These are phyloP conservation scores for Peromyscus leucopus DNA, from an alignment of 2,113 vertebrate species.

Conservation along the genomic window DNA sequence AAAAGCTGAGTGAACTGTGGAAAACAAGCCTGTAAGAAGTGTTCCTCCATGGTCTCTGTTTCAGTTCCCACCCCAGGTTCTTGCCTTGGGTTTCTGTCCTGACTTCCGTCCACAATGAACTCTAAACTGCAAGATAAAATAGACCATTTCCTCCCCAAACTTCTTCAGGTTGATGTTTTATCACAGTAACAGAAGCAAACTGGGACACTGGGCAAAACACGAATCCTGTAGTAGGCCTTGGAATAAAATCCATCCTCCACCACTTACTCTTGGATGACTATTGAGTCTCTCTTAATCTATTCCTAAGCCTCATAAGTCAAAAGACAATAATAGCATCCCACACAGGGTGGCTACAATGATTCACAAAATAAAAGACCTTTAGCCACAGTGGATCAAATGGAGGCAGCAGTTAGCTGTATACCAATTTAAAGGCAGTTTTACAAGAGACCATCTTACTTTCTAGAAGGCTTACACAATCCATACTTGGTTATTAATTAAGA, in stretches of 20 bases:
- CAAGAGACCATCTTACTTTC: slow-evolving; percentile 35
- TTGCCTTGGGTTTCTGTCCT: neutral
- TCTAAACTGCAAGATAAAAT: neutral
- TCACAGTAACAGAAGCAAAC: neutral
- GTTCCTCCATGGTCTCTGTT: neutral
- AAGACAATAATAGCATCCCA: slow-evolving; percentile 23
- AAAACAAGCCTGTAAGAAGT: neutral
- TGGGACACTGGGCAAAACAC: neutral
- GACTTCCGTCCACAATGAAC: neutral
- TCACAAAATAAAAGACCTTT: slow-evolving; percentile 42
- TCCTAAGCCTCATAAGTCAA: slow-evolving; percentile 42
- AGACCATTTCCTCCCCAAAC: too few relatives aligned
- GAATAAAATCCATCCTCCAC: neutral
- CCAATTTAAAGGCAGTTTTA: neutral
- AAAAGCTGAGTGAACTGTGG: neutral
- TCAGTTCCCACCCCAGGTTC: neutral
- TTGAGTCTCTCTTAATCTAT: slow-evolving; percentile 2
- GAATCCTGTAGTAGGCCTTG: neutral
- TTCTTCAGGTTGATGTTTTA: neutral
- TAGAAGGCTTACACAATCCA: neutral
- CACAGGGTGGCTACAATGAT: slow-evolving; percentile 7
- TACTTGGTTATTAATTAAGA: slow-evolving; percentile 52
- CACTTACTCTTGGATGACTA: neutral
- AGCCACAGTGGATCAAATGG: neutral
- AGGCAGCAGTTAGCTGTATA: slow-evolving; percentile 2